A percentile compares a stretch with the other conserved stretches of the same genome.
Conservation (phyloP, 2,113 vertebrate genomes). For the Bothrops jararaca region DNA sequence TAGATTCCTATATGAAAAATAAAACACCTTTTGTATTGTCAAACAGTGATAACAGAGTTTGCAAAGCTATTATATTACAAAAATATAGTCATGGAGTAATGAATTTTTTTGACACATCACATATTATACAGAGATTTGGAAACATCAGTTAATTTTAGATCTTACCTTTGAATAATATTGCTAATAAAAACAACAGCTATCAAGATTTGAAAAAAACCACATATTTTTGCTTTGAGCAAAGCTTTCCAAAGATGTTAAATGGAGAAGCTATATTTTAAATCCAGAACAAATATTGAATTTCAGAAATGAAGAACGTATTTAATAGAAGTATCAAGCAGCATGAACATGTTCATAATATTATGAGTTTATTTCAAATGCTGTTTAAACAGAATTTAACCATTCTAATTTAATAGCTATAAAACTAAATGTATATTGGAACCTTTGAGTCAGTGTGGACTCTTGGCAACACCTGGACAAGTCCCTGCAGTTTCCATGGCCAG, state of each 20-base stretch:
- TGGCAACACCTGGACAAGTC: not conserved
- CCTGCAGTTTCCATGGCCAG: not conserved
- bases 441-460: not conserved
- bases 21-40: not conserved
- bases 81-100: not conserved
- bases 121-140: not conserved
- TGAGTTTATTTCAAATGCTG: not conserved
- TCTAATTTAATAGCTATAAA: not conserved
- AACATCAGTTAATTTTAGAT: not conserved
- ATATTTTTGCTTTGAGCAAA: not conserved
- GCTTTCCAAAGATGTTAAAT: not conserved
- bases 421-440: not conserved
- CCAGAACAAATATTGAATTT: not conserved
- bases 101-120: not conserved
- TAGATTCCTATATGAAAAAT: not conserved
- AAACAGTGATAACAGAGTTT: not conserved
- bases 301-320: not conserved
- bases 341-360: not conserved
- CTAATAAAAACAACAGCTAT: not conserved
- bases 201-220: not conserved
- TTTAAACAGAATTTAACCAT: not conserved
- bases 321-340: not conserved
- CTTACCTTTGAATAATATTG: not conserved
- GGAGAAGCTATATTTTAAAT: not conserved
- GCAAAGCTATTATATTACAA: not conserved